Base-by-base conservation (phyloP, 2,797 vertebrate species). In the Lagorchestes hirsutus region DNA sequence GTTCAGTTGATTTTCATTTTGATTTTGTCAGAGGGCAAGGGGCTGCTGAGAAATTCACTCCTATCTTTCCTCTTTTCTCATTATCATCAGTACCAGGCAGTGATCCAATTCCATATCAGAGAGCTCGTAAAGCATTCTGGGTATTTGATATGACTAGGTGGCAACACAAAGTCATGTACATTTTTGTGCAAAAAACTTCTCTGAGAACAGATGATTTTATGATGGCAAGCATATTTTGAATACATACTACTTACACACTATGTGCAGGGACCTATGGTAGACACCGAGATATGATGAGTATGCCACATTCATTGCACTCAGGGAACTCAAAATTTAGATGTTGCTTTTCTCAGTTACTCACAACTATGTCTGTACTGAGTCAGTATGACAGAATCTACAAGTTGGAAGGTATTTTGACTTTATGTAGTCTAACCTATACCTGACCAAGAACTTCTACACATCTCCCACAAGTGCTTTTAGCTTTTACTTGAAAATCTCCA, bases 1-100 rank as follows among this genome's bases (percentile, higher is more conserved):
- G 96, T 96, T 95, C 82, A 95, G 95, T 92, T 96, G 74, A 93
- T 95, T 97, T 97, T 95, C 94, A 95, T 97, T 97, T 95, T 96
- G 59, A 96, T 97, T 97, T 95, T 97, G 74, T 97, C 93, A 95
- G 93, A 11, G 54, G 67, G 50, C 93, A 93, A 90, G 58, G 90
- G 91, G 74, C 34, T 93, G 10, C 67, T 95, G 59, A 92, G 90
- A 95, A 97, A 94, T 12, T 34, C 91, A 87, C 50, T 24, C 1
- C 28, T 74, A 54, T 87, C 82, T 92, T 58, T 54, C 16, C 12
- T 55, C 52, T 29, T 28, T 1, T 67, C n/a, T 82, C 74, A 46
- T 82, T 82, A 46, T 82, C 22, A 46, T 46, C 40, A 10, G 4
- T 82, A 82, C 22, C n/a, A 82, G 74, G 40, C 8, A 82, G 40